Conservation (phyloP, 2,797 vertebrate species). For the Orientallactaga sibirica region DNA sequence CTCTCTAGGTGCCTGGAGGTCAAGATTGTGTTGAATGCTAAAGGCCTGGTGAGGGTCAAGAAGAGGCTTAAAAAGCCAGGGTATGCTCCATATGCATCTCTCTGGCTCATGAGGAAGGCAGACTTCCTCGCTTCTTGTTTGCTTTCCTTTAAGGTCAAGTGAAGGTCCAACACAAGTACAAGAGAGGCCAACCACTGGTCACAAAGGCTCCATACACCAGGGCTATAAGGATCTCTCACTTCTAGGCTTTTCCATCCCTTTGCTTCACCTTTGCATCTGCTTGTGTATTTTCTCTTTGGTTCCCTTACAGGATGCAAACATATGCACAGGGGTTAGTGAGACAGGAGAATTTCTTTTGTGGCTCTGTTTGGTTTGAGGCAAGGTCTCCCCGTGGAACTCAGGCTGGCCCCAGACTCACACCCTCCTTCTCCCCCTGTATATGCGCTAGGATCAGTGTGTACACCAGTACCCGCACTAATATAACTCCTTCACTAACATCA, state of each 20-base stretch:
- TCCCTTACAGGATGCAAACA: background rate
- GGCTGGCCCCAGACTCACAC: too few species aligned
- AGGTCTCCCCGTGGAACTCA: too few species aligned
- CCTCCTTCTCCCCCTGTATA: background rate
- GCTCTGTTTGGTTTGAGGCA: background rate
- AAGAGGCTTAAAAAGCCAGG: background rate
- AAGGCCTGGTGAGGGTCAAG: background rate
- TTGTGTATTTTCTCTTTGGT: background rate
- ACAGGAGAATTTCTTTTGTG: background rate
- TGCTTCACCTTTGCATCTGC: background rate
- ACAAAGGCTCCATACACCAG: background rate
- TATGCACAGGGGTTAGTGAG: too few species aligned
- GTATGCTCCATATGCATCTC: fast-evolving
- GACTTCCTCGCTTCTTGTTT: background rate
- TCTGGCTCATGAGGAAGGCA: background rate
- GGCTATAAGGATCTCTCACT: background rate
- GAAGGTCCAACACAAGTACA: background rate
- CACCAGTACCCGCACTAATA: background rate
- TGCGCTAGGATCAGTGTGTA: background rate
- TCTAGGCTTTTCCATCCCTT: background rate
- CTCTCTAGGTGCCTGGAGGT: background rate
- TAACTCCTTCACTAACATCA: background rate
- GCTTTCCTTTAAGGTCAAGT: background rate
- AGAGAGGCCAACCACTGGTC: background rate
- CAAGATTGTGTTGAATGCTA: fast-evolving